Base-by-base conservation (phyloP, 1,140 invertebrate genomes). In the Ceratitis capitata region DNA sequence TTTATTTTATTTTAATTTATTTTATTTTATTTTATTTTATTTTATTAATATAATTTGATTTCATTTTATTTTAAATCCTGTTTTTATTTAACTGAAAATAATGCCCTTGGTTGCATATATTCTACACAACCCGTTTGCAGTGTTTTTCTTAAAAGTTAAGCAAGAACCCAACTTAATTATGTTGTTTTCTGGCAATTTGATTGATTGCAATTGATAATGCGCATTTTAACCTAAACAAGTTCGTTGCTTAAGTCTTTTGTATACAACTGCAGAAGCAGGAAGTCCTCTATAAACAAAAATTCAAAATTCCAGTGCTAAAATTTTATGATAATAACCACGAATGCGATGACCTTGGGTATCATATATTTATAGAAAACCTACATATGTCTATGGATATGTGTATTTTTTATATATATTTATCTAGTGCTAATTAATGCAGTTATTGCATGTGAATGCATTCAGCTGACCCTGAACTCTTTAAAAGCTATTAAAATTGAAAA, bases 181-280 rank as follows among this genome's bases (percentile, higher is more conserved):
- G 23, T 78, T 39, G 4, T 69, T 47, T 23, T 47, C 7, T 14
- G 26, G 23, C 35, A 26, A 45, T 45, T 47, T 19, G 14, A 23
- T 39, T 42, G 14, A 19, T n/a, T 53, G 19, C 23, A 5, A 56
- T 56, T n/a, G n/a, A n/a, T n/a, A n/a, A n/a, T n/a, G n/a, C 29
- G 3, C 39, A 45, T 39, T 45, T 45, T n/a, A n/a, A n/a, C 69
- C 39, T 78, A 2, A 78, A 26, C 42, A 45, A 78, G 69, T 78
- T 78, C 69, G 69, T 78, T 19, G 69, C 69, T 78, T 23, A 45
- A 78, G 69, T 78, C 69, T 78, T 78, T 78, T 78, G n/a, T 45
- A 9, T 45, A 4, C 32, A 4, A 39, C 5, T n/a, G 5, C 1
- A 58, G 26, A 6, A 49, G 23, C 53, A 14, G 82, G 49, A 56